Base-by-base conservation (phyloP, 2,888 invertebrate species). In the Anoplius nigerrimus region DNA sequence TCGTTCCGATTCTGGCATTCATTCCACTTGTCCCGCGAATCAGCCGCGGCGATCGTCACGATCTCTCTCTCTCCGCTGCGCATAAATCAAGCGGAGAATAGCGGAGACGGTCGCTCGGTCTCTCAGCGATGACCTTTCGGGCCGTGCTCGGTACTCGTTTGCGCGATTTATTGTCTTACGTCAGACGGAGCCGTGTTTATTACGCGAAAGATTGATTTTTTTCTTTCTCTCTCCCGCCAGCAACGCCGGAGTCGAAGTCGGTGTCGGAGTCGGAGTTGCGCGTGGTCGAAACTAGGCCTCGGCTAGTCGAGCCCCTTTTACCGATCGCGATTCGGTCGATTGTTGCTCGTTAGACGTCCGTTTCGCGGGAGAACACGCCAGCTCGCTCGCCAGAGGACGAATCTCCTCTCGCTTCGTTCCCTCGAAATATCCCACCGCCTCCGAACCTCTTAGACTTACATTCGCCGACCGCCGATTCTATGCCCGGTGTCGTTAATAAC, bases 131-230 rank as follows among this genome's bases (percentile, higher is more conserved):
- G 78, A 78, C 78, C 77, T 78, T 78, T 74, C 66, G 73, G 60
- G 67, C 78, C 57, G 48, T 13, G 61, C 60, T 11, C 51, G 70
- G 43, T 34, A 60, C 74, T 74, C 74, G 76, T 79, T 79, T 72
- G 71, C 79, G 67, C 69, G 71, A 79, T 78, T 78, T 78, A 79
- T 76, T 74, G 74, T 76, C 74, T 78, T 76, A 76, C 79, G 71
- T 79, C 79, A 69, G 62, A 58, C 56, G 20, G 45, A 66, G 42
- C 27, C 48, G 69, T 59, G 75, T 71, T 73, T 71, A 71, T 66
- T 68, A 66, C 51, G 21, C 59, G 22, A 51, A 62, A 56, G 68
- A 69, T 70, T 61, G 57, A 69, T 57, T 24, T 43, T 51, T 58
- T 69, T 74, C 66, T 55, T 34, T 6, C n/a, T 20, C 13, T 8